phyloP scores from a whole-genome alignment of 2,888 invertebrate genomes.

The Paralinhomoeus sp. region DNA sequence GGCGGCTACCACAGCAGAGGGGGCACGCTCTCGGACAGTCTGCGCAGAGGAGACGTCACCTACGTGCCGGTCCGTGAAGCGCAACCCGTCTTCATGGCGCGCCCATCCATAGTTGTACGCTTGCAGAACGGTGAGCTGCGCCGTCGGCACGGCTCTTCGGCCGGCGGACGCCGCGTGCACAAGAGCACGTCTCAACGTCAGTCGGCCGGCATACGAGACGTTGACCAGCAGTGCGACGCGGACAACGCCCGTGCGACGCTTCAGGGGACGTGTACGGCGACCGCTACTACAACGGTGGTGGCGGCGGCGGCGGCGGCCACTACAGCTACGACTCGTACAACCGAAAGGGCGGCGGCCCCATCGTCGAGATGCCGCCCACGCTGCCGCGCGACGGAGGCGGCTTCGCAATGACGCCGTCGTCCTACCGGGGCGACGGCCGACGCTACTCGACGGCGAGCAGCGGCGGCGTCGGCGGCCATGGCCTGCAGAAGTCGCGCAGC shows the following conservation, averaged over 20 bases:
- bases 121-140: slow-evolving; percentile 20
- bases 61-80: slow-evolving; percentile 11
- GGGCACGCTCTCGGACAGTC: slow-evolving; percentile 9
- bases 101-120: no score
- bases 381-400: slow-evolving; percentile 11
- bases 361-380: slow-evolving; percentile 24
- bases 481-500: not conserved
- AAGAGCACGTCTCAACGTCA: slow-evolving; percentile 20
- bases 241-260: not conserved
- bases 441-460: slow-evolving; percentile 4
- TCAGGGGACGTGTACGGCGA: slow-evolving; percentile 15
- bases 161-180: slow-evolving; percentile 10
- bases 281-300: slow-evolving; percentile 8
- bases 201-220: no score
- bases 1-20: not conserved
- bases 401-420: slow-evolving; percentile 8
- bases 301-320: slow-evolving; percentile 7
- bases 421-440: slow-evolving; percentile 5
- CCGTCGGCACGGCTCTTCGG: not conserved
- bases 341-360: slow-evolving; percentile 9
- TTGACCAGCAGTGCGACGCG: no score
- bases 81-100: no score
- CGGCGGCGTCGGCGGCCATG: not conserved
- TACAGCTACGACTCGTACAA: slow-evolving; percentile 7
- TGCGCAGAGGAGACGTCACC: slow-evolving; percentile 18